Evolutionary conservation across 2,113 vertebrate species (phyloP).

Genomic region (Lethenteron reissneri): DNA sequence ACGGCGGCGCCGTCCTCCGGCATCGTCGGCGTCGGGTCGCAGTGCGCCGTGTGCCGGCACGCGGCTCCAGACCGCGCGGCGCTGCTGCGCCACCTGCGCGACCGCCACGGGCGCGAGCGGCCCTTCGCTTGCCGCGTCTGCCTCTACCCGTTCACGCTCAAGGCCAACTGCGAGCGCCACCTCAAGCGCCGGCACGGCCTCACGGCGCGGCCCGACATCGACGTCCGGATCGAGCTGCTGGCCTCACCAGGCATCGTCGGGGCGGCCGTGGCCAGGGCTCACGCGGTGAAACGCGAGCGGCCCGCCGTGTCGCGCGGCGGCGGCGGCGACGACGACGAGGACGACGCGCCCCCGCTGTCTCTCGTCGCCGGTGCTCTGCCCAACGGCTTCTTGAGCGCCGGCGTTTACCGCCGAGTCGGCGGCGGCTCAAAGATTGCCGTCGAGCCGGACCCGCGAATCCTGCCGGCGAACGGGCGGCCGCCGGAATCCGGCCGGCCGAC

Average conservation of each 20-base stretch:
- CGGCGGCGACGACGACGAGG: slow-evolving; percentile 17
- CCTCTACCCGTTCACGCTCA: slow-evolving; percentile 90
- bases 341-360: slow-evolving; percentile 10
- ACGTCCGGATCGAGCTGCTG: slow-evolving; percentile 86
- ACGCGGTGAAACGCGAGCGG: slow-evolving; percentile 63
- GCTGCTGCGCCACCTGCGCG: slow-evolving; percentile 64
- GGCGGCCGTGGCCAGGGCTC: slow-evolving; percentile 32
- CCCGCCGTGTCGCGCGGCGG: slow-evolving; percentile 47
- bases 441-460: slow-evolving; percentile 27
- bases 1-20: too few relatives aligned
- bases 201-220: slow-evolving; percentile 73
- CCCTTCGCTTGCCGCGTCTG: slow-evolving; percentile 93
- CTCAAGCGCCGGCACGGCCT: slow-evolving; percentile 88
- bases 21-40: slow-evolving; percentile 11
- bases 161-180: slow-evolving; percentile 93
- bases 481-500: too few relatives aligned
- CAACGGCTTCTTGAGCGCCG: slow-evolving; percentile 19
- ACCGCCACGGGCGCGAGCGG: slow-evolving; percentile 72
- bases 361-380: slow-evolving; percentile 16
- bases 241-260: slow-evolving; percentile 36
- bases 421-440: not conserved
- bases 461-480: slow-evolving; percentile 14
- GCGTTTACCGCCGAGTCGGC: slow-evolving; percentile 18
- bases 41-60: slow-evolving; percentile 90
- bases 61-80: slow-evolving; percentile 84